Evolutionary conservation across 35 echinoderm and acorn worm species (phyloP).

Genomic region (Antedon bifida): DNA sequence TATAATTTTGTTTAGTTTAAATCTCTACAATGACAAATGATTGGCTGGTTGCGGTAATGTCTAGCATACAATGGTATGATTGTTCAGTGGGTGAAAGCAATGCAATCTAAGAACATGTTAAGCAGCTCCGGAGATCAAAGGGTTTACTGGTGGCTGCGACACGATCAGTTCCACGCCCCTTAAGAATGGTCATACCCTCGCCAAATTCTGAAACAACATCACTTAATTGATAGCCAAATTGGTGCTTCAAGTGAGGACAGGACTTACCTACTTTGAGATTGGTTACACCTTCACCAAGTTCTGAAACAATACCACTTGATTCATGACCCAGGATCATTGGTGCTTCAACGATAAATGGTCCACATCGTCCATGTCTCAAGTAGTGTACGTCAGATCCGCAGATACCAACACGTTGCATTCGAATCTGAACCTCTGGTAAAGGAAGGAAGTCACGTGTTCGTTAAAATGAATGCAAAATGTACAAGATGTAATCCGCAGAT

Average conservation of each 20-base stretch:
- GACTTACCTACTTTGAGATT: constrained; percentile 67
- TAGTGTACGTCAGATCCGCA: constrained; percentile 97
- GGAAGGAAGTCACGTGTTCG: too few relatives aligned
- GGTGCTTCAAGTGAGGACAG: constrained; percentile 58
- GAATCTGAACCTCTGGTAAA: constrained; percentile 90
- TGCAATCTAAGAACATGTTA: too few relatives aligned
- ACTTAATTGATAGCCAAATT: constrained; percentile 93
- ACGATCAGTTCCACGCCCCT: constrained; percentile 63
- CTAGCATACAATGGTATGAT: too few relatives aligned
- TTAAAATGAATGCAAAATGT: too few relatives aligned
- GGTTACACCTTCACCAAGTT: constrained; percentile 61
- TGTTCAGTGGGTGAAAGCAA: too few relatives aligned
- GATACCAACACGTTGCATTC: constrained; percentile 77
- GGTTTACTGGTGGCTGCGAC: too few relatives aligned
- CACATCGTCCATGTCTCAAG: constrained; percentile 52
- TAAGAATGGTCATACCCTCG: constrained; percentile 45
- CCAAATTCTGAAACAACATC: constrained; percentile 80
- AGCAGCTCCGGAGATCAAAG: too few relatives aligned
- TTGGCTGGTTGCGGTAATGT: too few relatives aligned
- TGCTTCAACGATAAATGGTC: constrained; percentile 46
- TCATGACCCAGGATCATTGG: constrained; percentile 99
- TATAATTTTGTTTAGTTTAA: neutral
- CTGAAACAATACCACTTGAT: constrained; percentile 74
- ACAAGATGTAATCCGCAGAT: constrained; percentile 99
- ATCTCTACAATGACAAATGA: neutral